Evolutionary conservation across 2,113 vertebrate species (phyloP).

Genomic region (Anolis sagrei): DNA sequence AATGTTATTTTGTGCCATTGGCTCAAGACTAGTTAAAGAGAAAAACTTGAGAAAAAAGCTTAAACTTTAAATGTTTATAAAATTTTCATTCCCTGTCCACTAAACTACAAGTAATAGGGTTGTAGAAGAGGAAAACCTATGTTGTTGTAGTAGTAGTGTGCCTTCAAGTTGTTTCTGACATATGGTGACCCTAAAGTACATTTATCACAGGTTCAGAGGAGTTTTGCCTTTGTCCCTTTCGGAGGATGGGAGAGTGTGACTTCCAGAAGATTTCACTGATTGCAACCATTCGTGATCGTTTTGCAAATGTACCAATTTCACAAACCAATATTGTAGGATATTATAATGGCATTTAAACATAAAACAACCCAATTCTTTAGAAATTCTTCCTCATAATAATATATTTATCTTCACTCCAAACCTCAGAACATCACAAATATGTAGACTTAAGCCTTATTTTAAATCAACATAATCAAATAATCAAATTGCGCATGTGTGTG

Average conservation of each 20-base stretch:
- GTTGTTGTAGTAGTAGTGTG: too few relatives aligned
- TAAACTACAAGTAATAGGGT: too few relatives aligned
- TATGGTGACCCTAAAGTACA: too few relatives aligned
- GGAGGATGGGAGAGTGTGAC: too few relatives aligned
- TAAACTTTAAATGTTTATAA: too few relatives aligned
- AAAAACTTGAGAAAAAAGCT: background rate
- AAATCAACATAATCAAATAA: slow-evolving; percentile 23
- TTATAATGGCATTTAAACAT: background rate
- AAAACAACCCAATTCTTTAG: slow-evolving; percentile 28
- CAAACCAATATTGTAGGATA: slow-evolving; percentile 4
- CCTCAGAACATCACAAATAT: background rate
- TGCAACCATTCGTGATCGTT: slow-evolving; percentile 13
- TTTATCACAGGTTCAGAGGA: too few relatives aligned
- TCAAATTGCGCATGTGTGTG: background rate
- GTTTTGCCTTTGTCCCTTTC: too few relatives aligned
- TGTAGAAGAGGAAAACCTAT: too few relatives aligned
- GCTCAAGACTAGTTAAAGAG: background rate
- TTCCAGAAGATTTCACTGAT: background rate
- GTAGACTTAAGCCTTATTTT: background rate
- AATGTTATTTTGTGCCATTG: background rate
- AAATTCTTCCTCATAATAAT: slow-evolving; percentile 20
- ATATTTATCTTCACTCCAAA: background rate
- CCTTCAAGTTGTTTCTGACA: too few relatives aligned
- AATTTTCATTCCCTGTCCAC: too few relatives aligned
- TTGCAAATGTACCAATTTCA: background rate